Percentiles rank a stretch among this genome's conserved stretches.
phyloP scores from a whole-genome alignment of 2,888 invertebrate genomes.

The Andrena camellia region DNA sequence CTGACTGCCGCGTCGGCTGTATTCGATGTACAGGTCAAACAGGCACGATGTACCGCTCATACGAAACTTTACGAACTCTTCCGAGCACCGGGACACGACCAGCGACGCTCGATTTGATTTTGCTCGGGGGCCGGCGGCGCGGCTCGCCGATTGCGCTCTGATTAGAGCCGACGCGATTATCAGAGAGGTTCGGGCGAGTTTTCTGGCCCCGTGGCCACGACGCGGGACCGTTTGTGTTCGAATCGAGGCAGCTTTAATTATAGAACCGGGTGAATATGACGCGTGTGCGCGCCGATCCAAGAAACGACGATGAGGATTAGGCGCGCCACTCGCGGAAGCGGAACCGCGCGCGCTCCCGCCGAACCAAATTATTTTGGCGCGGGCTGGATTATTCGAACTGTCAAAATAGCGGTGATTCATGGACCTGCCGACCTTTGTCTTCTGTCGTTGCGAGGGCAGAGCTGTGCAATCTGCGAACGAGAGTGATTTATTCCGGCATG shows the following conservation, averaged over 20 bases:
- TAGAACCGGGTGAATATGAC: slow-evolving; percentile 57
- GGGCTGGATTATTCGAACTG: slow-evolving; percentile 42
- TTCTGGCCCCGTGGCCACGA: neutral
- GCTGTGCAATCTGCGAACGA: neutral
- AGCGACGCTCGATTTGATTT: slow-evolving; percentile 56
- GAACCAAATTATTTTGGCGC: slow-evolving; percentile 51
- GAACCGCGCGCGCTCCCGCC: slow-evolving; percentile 34
- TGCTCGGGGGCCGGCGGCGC: slow-evolving; percentile 21
- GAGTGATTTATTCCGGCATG: slow-evolving; percentile 12
- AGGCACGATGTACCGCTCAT: slow-evolving; percentile 59
- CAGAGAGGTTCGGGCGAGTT: neutral
- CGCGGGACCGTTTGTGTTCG: slow-evolving; percentile 37
- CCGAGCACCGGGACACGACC: slow-evolving; percentile 44
- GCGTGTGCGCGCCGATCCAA: slow-evolving; percentile 40
- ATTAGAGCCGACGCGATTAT: slow-evolving; percentile 31
- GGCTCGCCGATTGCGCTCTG: slow-evolving; percentile 36
- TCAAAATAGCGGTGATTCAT: slow-evolving; percentile 49
- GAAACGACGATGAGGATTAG: slow-evolving; percentile 45
- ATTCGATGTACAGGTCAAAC: slow-evolving; percentile 58
- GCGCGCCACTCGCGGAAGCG: slow-evolving; percentile 42
- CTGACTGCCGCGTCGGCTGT: slow-evolving; percentile 49
- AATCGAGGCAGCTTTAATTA: slow-evolving; percentile 54
- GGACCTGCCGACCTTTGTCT: slow-evolving; percentile 32
- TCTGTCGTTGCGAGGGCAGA: neutral
- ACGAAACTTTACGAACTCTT: slow-evolving; percentile 62